Evolutionary conservation across 2,797 vertebrate species (phyloP).

Genomic region (Arctocebus calabarensis): DNA sequence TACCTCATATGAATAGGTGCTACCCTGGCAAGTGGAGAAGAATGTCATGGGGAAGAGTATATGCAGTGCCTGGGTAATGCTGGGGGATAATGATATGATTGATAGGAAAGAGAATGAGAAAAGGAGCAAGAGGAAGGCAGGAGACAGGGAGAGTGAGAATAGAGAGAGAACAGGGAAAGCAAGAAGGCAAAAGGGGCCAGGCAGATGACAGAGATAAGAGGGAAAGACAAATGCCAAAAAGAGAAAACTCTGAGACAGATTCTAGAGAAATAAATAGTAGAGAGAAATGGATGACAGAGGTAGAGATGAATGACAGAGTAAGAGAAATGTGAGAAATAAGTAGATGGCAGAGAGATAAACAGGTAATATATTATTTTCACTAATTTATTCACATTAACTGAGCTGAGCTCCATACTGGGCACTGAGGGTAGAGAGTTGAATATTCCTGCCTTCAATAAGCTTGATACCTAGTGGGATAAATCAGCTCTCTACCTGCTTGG

Average conservation of each 20-base stretch:
- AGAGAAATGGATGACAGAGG: not conserved
- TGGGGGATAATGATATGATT: slow-evolving; percentile 14
- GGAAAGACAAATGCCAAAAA: slow-evolving; percentile 35
- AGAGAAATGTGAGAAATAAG: slow-evolving; percentile 32
- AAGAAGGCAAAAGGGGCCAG: not conserved
- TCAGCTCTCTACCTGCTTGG: not conserved
- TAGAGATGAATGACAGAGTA: not conserved
- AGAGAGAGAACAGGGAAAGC: not conserved
- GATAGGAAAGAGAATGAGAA: not conserved
- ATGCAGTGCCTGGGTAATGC: not conserved
- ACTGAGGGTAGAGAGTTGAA: not conserved
- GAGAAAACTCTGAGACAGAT: slow-evolving; percentile 37
- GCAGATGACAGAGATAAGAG: not conserved
- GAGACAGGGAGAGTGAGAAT: not conserved
- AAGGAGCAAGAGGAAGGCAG: not conserved
- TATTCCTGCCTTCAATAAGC: slow-evolving; percentile 10
- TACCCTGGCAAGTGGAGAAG: not conserved
- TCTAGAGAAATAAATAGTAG: slow-evolving; percentile 22
- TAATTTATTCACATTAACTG: slow-evolving; percentile 1
- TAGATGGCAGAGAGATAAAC: not conserved
- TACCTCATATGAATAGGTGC: not conserved
- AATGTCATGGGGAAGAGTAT: not conserved
- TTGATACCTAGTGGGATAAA: slow-evolving; percentile 1
- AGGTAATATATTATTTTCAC: slow-evolving; percentile 5
- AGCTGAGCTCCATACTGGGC: not conserved